Base-by-base conservation (phyloP, 2,888 invertebrate species). In the Podotricha telesiphe region DNA sequence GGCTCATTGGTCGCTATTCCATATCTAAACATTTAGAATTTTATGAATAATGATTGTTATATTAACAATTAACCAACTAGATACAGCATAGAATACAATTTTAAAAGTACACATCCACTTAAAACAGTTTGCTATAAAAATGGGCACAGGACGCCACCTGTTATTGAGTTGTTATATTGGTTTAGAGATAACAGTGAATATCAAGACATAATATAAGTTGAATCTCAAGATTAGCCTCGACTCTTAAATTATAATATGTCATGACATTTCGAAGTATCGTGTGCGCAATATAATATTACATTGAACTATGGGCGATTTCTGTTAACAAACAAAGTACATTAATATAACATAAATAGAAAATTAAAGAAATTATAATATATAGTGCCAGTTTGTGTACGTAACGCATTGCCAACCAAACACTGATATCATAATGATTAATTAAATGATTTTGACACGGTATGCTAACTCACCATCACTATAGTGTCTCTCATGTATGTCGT, bases 401-500 rank as follows among this genome's bases (percentile, higher is more conserved):
- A 53, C 17, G 17, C 17, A 34, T 17, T 1, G 47, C 17, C 47
- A 28, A 22, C 47, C 47, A 28, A 22, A 51, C 34, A 55, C 53
- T 15, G 20, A 50, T 50, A 50, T 20, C 22, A 48, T 10, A 22
- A 20, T 22, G 20, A 20, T 3, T 17, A 6, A 37, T 37, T 28
- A 51, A 28, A 34, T 40, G 19, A 6, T 50, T 50, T 37, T 7
- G 13, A 40, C 20, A 56, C 37, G 20, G 17, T 22, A 22, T 51
- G 28, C 28, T 17, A 61, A 28, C 28, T 61, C 47, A 48, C 48
- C 37, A 17, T n/a, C 17, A 48, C 19, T 34, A 61, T 17, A 62
- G 19, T 15, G 62, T 62, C 37, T 28, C 47, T 34, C 22, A n/a
- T n/a, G 55, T 22, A 59, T n/a, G 53, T 22, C 51, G 34, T 42